Base-by-base conservation (phyloP, 2,797 vertebrate genomes). In the Hippocampus kuda region DNA sequence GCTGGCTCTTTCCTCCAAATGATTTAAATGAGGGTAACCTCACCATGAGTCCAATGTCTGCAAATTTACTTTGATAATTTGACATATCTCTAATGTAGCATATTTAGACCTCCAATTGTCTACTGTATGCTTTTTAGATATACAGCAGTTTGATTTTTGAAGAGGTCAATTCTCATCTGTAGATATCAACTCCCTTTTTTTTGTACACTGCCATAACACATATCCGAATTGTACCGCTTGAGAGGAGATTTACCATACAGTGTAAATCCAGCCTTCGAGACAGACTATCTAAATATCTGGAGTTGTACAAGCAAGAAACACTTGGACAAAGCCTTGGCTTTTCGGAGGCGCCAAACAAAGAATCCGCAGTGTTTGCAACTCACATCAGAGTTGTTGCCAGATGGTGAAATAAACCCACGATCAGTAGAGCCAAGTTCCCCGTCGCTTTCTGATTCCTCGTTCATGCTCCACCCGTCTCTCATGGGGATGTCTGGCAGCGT, bases 401-500 rank as follows among this genome's bases (percentile, higher is more conserved):
- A 75, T 15, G 91, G 88, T 68, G 90, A 89, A 73, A 80, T 71
- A 48, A 86, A 77, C 68, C 83, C 79, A 51, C 81, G 84, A 41
- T 88, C 84, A 65, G 86, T 84, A 68, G 84, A 87, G 61, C 80
- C 68, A 56, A 89, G 83, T 75, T 89, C 91, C 42, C 76, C 81
- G 48, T 91, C 91, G 69, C 89, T 91, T 73, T 89, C 90, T 0
- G 89, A 91, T 44, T 88, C 89, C 75, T 91, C 90, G 5, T 80
- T 89, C 72, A 89, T 76, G 63, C 88, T 92, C 86, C 89, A 91
- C 5, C 84, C 88, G 20, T 90, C 91, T 76, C 84, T 86, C 86
- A 89, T 85, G 51, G 85, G 87, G 78, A 88, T 85, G 49, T 90
- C 88, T 12, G 90, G 88, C 74, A 90, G 84, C 69, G 86, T 86